A percentile compares a stretch with the other conserved stretches of the same genome.
Evolutionary conservation across 2,888 invertebrate species (phyloP).

Genomic region (Cataglyphis albicans): DNA sequence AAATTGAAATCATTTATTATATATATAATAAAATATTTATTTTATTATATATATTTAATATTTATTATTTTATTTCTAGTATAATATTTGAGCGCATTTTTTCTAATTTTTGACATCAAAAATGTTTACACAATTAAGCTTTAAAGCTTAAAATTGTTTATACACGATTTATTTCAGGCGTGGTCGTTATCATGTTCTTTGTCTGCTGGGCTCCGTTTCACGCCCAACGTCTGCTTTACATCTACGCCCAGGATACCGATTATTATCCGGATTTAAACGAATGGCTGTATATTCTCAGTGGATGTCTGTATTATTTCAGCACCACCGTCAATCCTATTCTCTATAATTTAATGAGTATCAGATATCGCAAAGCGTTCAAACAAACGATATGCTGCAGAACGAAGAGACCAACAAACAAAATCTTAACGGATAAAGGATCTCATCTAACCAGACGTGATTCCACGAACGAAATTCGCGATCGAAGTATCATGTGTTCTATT

Average conservation of each 20-base stretch:
- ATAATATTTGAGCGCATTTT: neutral
- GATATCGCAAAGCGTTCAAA: constrained; percentile 92
- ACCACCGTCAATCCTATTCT: constrained; percentile 95
- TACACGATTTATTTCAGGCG: constrained; percentile 88
- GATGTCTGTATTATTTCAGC: constrained; percentile 93
- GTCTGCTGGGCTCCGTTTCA: constrained; percentile 99
- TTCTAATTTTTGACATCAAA: neutral
- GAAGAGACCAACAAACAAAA: neutral
- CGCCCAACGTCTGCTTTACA: constrained; percentile 94
- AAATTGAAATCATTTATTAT: too few species aligned
- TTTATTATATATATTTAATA: too few species aligned
- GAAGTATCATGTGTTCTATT: constrained; percentile 64
- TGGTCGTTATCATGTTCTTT: constrained; percentile 97
- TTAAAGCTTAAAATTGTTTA: neutral
- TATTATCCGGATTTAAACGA: constrained; percentile 91
- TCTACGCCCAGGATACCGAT: constrained; percentile 89
- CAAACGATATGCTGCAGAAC: constrained; percentile 90
- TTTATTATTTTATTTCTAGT: too few species aligned
- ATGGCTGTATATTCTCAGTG: constrained; percentile 92
- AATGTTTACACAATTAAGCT: neutral
- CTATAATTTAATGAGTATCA: constrained; percentile 93
- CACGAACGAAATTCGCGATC: constrained; percentile 35
- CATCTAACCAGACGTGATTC: constrained; percentile 44
- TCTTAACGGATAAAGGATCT: constrained; percentile 12
- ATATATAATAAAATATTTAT: too few species aligned